Evolutionary conservation across 1,140 invertebrate species (phyloP), one percentile per base, ranked within the genome.

Genomic region (Diachasma alloeum): DNA sequence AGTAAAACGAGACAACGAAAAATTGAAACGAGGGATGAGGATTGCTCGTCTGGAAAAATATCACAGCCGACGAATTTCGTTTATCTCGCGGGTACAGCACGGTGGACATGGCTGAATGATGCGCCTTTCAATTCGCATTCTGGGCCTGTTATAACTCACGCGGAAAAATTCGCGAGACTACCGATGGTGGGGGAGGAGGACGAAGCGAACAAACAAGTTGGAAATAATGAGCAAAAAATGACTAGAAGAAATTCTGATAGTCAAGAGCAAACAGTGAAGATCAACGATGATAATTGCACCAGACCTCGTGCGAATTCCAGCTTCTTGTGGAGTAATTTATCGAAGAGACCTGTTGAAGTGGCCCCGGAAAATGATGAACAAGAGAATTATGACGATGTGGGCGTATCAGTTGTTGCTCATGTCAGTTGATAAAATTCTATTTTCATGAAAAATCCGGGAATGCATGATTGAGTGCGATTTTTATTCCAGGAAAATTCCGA

Each of bases 61-160:
- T 89, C 87, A 0, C 68, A 74, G 9, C 87, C 87, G n/a, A 83
- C 82, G 5, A 86, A 89, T 72, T 89, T 89, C 15, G 86, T 88
- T 5, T 86, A 89, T 66, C 82, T 88, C 0, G 87, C 87, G 0
- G 88, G 87, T 0, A 85, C 83, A 0, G 87, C 86, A 2, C 15
- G 68, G 9, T 76, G 74, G 74, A 53, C 74, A 42, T 76, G 74
- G 74, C 36, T 76, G 0, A 24, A 71, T 31, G 68, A 71, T 44
- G 22, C 42, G 13, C 31, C 56, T 44, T 37, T 39, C 11, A 67
- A 36, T 68, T 36, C 24, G 31, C 13, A 78, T 19, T 66, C 80
- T 4, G 77, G 81, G 6, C 81, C 81, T 10, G 72, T 87, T n/a
- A 86, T 87, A 37, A 84, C 80, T 44, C 83, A 87, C 67, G 79